Conservation (phyloP, 2,113 vertebrate genomes). For the Macrotus californicus region DNA sequence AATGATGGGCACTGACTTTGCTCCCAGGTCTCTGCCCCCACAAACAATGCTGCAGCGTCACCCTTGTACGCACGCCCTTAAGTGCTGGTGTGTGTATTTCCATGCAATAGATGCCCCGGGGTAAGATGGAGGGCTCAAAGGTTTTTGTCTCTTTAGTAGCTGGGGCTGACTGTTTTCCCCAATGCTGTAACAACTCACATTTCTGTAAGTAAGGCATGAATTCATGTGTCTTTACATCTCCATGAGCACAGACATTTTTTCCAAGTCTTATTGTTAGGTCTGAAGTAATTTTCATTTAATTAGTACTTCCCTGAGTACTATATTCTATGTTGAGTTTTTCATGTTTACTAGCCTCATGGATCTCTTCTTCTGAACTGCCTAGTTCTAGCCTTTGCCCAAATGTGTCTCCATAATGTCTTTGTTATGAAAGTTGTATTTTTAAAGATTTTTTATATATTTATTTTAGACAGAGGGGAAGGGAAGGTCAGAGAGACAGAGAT, state of each 20-base stretch:
- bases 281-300: not conserved
- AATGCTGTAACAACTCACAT: not conserved
- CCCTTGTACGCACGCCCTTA: not conserved
- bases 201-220: not conserved
- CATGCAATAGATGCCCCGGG: not conserved
- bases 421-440: no score
- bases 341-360: not conserved
- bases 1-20: not conserved
- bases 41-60: not conserved
- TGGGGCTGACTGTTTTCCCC: not conserved
- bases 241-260: not conserved
- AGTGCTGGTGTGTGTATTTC: not conserved
- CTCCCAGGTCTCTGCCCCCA: not conserved
- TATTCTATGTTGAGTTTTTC: not conserved
- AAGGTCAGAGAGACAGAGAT: no score
- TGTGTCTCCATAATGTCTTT: not conserved
- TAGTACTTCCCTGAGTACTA: not conserved
- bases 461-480: no score
- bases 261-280: not conserved
- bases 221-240: not conserved
- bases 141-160: not conserved
- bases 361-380: not conserved
- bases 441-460: no score
- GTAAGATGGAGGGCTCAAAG: not conserved
- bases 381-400: not conserved